Base-by-base conservation (phyloP, 1,140 invertebrate species). In the Heliconius congener region DNA sequence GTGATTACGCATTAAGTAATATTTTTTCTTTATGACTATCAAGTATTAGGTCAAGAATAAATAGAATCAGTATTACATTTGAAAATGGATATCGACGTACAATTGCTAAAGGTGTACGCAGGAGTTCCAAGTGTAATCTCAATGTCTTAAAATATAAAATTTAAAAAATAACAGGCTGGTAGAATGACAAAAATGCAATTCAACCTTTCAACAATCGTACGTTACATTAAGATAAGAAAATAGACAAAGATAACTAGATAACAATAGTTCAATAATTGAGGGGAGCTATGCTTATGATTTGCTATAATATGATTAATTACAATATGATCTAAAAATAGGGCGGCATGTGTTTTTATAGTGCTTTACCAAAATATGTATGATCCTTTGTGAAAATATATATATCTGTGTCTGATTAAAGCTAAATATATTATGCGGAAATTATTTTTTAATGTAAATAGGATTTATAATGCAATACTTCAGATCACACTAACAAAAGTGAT, bases 401-500 rank as follows among this genome's bases (percentile, higher is more conserved):
- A 84, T 86, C 81, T 87, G 85, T 89, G 79, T 85, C 50, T 71
- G 79, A 81, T 85, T 86, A 88, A 87, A 88, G 86, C 88, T 87
- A 85, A 80, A 78, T 81, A 78, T 73, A 75, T 77, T 55, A 52
- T 34, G 66, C 42, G 75, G 57, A 46, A 42, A 76, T 27, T 76
- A 37, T 76, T 80, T 75, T 71, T 73, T 8, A 57, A 80, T 82
- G 78, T 81, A 81, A 83, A 84, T 83, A 78, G 74, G 71, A 82
- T 79, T 77, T 84, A 80, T 60, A 83, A 85, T 83, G 80, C 81
- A 87, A 82, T 79, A 82, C 91, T 91, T 93, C 93, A 92, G 88
- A 92, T 93, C 93, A 93, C 93, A 93, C 84, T 91, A 93, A 94
- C 93, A 93, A 94, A 93, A 94, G 55, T 57, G 78, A 85, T 77